Conservation (phyloP, 2,113 vertebrate species). For the Bubo scandiacus region DNA sequence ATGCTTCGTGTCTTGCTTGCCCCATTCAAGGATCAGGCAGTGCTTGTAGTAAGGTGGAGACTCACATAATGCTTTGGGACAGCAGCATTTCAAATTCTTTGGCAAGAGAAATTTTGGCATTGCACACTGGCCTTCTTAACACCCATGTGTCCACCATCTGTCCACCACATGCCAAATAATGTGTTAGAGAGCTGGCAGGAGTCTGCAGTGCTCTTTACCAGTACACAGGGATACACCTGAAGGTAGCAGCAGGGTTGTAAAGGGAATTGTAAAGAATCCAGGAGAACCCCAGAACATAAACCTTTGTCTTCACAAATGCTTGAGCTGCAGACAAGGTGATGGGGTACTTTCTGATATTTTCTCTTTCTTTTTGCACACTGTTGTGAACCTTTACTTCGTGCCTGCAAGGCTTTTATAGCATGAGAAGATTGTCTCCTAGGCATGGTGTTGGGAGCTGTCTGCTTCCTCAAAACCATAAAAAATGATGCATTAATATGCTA, state of each 20-base stretch:
- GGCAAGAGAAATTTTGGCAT: neutral
- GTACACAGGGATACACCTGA: neutral
- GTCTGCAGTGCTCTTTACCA: neutral
- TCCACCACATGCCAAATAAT: neutral
- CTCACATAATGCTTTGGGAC: neutral
- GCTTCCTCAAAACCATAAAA: constrained; percentile 21
- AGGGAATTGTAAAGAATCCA: neutral
- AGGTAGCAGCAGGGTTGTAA: neutral
- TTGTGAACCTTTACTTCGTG: neutral
- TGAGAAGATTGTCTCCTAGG: neutral
- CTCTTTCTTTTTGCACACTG: neutral
- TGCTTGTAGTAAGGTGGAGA: neutral
- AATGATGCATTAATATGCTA: neutral
- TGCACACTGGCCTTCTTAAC: neutral
- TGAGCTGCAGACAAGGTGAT: neutral
- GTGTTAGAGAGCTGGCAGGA: neutral
- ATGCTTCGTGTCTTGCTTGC: neutral
- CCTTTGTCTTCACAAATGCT: neutral
- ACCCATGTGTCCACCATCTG: constrained; percentile 4
- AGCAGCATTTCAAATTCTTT: neutral
- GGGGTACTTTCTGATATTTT: neutral
- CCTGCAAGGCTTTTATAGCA: neutral
- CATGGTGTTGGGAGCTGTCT: neutral
- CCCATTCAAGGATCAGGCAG: neutral
- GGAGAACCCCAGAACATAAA: neutral